A percentile compares a stretch with the other conserved stretches of the same genome.
Conservation (phyloP, 2,797 vertebrate species). For the Yasuhikotakia modesta region DNA sequence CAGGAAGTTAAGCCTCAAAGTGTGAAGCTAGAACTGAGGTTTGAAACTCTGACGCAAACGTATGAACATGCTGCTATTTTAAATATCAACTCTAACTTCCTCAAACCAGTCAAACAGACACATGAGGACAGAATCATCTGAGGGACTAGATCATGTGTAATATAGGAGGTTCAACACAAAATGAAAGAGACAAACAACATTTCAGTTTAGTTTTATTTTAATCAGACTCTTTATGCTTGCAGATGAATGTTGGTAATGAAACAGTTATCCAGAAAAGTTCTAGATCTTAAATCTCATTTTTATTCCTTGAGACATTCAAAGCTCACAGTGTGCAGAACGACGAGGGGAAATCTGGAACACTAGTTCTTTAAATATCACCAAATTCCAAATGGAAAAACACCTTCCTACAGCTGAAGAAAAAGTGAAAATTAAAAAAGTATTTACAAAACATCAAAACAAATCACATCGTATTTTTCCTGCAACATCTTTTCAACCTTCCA, state of each 20-base stretch:
- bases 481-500: conserved; percentile 71
- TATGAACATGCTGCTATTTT: conserved; percentile 26
- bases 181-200: conserved; percentile 11
- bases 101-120: not conserved
- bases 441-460: conserved; percentile 72
- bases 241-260: conserved; percentile 73
- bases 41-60: conserved; percentile 52
- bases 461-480: conserved; percentile 58
- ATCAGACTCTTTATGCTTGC: conserved; percentile 74
- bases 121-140: not conserved
- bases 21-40: conserved; percentile 32
- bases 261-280: conserved; percentile 65
- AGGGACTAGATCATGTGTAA: not conserved
- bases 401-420: conserved; percentile 36
- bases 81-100: conserved; percentile 45
- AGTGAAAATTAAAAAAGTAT: conserved; percentile 63
- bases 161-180: not conserved
- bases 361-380: conserved; percentile 12
- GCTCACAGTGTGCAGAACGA: conserved; percentile 12
- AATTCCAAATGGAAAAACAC: conserved; percentile 27
- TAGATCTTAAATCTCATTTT: conserved; percentile 55
- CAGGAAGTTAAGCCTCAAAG: conserved; percentile 54
- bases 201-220: conserved; percentile 76
- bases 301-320: conserved; percentile 27
- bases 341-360: no score